Base-by-base conservation (phyloP, 2,888 invertebrate species). In the Uloborus plumipes region DNA sequence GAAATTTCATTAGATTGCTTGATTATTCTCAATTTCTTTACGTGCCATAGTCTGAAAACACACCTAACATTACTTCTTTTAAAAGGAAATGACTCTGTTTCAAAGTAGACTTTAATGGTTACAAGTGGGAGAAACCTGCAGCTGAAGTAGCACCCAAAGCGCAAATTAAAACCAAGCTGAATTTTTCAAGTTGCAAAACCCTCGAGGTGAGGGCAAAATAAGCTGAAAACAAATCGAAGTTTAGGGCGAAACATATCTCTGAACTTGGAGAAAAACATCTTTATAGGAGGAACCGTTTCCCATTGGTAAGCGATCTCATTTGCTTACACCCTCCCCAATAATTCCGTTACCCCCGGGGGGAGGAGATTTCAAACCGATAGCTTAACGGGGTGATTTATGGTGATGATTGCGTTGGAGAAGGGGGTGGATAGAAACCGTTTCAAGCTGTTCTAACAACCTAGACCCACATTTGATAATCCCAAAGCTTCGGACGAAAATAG, bases 321-420 rank as follows among this genome's bases (percentile, higher is more conserved):
- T 79, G 72, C 69, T 55, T 69, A 79, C 61, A 49, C 49, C 65
- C 73, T 51, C 67, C 53, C 70, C 70, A 55, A 62, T 71, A 76
- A 69, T 77, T 70, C 58, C 20, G 26, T 16, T 49, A 50, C 72
- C 65, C 73, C 66, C 16, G 22, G 26, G 62, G 64, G 77, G 64
- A 20, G 70, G 77, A 77, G 70, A 77, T 62, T 69, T 67, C 73
- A 67, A 73, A 67, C 69, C 67, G 79, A 73, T 80, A 80, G 80
- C 73, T 77, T 69, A 80, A 69, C 73, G 62, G 49, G 55, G 55
- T 80, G 80, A 80, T 80, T 67, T 73, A 80, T 80, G 80, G 80
- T 80, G 73, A 80, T 80, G 80, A 74, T 69, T 51, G 67, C 61
- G 58, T 22, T 66, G 71, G 49, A 53, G 61, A 62, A 65, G 64